Base-by-base conservation (phyloP, 2,113 vertebrate species). In the Eulemur rufifrons region DNA sequence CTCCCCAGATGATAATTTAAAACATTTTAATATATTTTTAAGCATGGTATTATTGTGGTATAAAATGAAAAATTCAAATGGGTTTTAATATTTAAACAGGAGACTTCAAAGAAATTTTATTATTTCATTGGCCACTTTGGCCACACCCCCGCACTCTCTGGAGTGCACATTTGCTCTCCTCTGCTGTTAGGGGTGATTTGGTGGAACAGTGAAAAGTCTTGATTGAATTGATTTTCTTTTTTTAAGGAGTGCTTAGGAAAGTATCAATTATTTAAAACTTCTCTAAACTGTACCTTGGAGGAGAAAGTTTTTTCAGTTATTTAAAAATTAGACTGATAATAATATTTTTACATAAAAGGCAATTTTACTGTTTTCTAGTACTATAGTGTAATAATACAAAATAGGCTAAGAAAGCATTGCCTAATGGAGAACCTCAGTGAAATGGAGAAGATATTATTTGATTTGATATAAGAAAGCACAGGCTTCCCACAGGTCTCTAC, bases 21-120 rank as follows among this genome's bases (percentile, higher is more conserved):
- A 77, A 93, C 12, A 68, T 68, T 59, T 68, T 45, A 68, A 86
- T 92, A 23, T 68, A 45, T 56, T 47, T 56, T 68, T 5, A 47
- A 85, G 86, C 50, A 87, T 56, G 47, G 50, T 23, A 84, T 77
- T 54, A 54, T 42, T n/a, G 29, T 45, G 39, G 6, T 56, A n/a
- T 45, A 66, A 86, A 93, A 64, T 21, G 56, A 52, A 74, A 84
- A 45, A 45, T 13, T 92, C 56, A 47, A 39, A 45, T 56, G 32
- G 8, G 27, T 82, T 86, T 92, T 95, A 73, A 86, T 82, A 39
- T 39, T 88, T 88, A 56, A 74, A 88, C 76, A 47, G 77, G 47
- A 56, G 18, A 87, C 34, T 47, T 66, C 37, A 74, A 82, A 88
- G 34, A 87, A 59, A 95, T 74, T 17, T 37, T 92, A 64, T 42